A percentile compares a stretch with the other conserved stretches of the same genome.
phyloP scores from a whole-genome alignment of 2,797 vertebrate genomes.

The Anas georgica region DNA sequence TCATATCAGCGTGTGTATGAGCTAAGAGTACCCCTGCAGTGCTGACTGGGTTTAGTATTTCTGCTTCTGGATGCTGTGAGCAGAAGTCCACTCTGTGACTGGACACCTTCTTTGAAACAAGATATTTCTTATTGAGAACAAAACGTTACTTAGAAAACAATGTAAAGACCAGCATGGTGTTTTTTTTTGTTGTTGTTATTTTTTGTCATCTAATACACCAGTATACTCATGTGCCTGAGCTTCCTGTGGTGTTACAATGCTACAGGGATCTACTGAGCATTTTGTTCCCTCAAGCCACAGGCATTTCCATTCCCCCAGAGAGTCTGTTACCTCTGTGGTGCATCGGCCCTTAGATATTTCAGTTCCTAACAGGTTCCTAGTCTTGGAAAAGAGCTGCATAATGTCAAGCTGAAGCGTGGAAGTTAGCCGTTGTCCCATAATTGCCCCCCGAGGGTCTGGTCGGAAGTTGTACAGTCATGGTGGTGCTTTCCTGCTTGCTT shows the following conservation, averaged over 20 bases:
- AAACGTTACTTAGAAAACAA: not conserved
- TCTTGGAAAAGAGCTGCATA: not conserved
- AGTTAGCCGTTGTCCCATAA: not conserved
- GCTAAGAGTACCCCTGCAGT: not conserved
- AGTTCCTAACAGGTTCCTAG: not conserved
- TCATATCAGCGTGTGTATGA: accelerated
- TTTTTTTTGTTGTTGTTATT: not conserved
- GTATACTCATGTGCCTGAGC: accelerated
- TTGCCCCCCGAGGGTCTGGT: not conserved
- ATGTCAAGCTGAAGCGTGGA: not conserved
- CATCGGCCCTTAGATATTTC: not conserved
- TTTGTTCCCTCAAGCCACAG: not conserved
- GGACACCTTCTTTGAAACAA: not conserved
- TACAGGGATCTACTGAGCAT: not conserved
- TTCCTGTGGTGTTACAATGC: not conserved
- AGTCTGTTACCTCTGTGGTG: not conserved
- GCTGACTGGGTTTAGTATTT: not conserved
- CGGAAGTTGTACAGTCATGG: not conserved
- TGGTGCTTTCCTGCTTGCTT: not conserved
- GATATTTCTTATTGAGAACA: not conserved
- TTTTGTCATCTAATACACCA: not conserved
- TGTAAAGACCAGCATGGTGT: not conserved
- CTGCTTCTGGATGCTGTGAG: not conserved
- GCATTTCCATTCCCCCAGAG: not conserved
- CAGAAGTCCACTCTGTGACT: not conserved